Evolutionary conservation across 2,888 invertebrate species (phyloP).

Genomic region (Chrysodeixis includens): DNA sequence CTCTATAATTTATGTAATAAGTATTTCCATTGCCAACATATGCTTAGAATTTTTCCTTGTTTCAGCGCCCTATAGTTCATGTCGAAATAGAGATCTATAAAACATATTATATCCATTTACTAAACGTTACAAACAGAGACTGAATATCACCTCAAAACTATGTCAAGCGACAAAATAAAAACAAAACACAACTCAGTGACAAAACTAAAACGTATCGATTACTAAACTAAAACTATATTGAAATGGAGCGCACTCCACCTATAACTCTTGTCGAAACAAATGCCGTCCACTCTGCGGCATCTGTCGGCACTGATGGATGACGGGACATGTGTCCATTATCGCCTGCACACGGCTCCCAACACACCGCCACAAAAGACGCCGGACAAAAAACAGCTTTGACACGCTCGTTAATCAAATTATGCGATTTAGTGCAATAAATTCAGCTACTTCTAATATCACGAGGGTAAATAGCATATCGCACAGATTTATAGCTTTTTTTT

Average conservation of each 20-base stretch:
- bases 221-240: slow-evolving; percentile 64
- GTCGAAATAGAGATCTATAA: background rate
- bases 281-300: slow-evolving; percentile 76
- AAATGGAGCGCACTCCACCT: slow-evolving; percentile 68
- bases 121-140: background rate
- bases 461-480: slow-evolving; percentile 31
- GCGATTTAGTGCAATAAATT: slow-evolving; percentile 74
- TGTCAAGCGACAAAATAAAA: slow-evolving; percentile 16
- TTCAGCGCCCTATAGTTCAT: no score
- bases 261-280: slow-evolving; percentile 74
- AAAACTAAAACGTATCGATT: slow-evolving; percentile 51
- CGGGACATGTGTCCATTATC: slow-evolving; percentile 87
- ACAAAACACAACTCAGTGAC: slow-evolving; percentile 35
- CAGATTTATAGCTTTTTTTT: slow-evolving; percentile 31
- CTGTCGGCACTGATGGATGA: slow-evolving; percentile 83
- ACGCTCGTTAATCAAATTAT: slow-evolving; percentile 84
- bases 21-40: no score
- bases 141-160: background rate
- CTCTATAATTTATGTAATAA: no score
- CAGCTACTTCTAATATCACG: slow-evolving; percentile 61
- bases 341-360: slow-evolving; percentile 68
- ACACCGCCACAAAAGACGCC: slow-evolving; percentile 67
- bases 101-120: background rate
- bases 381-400: slow-evolving; percentile 69
- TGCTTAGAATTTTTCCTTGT: no score